Percentiles rank a stretch among this genome's conserved stretches.
Conservation (phyloP, 1,140 invertebrate genomes). For the Glossosoma conforme region DNA sequence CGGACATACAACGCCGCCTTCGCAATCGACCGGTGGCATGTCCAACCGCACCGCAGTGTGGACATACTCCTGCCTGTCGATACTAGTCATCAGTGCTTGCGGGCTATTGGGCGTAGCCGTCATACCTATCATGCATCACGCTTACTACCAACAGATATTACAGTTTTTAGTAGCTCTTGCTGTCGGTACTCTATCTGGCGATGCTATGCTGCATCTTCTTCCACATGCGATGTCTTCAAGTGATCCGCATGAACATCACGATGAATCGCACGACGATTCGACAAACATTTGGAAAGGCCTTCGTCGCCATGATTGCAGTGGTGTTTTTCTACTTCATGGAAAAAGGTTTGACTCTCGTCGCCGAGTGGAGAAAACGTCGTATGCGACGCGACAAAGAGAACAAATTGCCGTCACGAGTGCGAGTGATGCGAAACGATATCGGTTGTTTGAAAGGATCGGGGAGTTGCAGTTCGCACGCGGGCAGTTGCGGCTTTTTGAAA, state of each 20-base stretch:
- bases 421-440: slow-evolving; percentile 58
- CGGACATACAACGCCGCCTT: background rate
- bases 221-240: slow-evolving; percentile 72
- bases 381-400: slow-evolving; percentile 56
- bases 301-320: slow-evolving; percentile 75
- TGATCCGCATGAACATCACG: slow-evolving; percentile 45
- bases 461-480: slow-evolving; percentile 38
- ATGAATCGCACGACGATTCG: slow-evolving; percentile 56
- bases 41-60: slow-evolving; percentile 60
- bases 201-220: slow-evolving; percentile 87
- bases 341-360: slow-evolving; percentile 71
- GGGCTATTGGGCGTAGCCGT: slow-evolving; percentile 79
- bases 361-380: slow-evolving; percentile 68
- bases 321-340: slow-evolving; percentile 86
- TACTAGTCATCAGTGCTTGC: slow-evolving; percentile 77
- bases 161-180: slow-evolving; percentile 90
- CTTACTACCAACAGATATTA: slow-evolving; percentile 83
- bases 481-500: slow-evolving; percentile 19
- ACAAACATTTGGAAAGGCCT: slow-evolving; percentile 80
- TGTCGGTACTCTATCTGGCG: slow-evolving; percentile 85
- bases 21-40: slow-evolving; percentile 13
- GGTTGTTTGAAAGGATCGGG: slow-evolving; percentile 50
- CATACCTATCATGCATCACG: slow-evolving; percentile 84
- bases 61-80: slow-evolving; percentile 75
- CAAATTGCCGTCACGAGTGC: slow-evolving; percentile 56